Base-by-base conservation (phyloP, 2,888 invertebrate genomes). In the Pristionchus maxplancki region DNA sequence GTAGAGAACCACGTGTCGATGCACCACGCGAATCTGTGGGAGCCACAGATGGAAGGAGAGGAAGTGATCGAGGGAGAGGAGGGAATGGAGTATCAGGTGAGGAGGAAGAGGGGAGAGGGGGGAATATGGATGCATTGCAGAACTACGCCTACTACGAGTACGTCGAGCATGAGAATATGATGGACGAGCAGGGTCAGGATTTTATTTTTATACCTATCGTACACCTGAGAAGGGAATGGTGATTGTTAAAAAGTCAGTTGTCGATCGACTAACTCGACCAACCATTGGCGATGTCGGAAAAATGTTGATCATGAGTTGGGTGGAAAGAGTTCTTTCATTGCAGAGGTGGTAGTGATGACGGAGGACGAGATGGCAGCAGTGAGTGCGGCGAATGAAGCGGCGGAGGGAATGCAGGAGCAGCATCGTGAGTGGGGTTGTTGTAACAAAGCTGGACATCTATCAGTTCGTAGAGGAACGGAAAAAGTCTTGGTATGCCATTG, bases 81-180 rank as follows among this genome's bases (percentile, higher is more conserved):
- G 0, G 84, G 62, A 34, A 62, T 8, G 34, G 62, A 84, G 24
- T 37, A 62, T 62, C 40, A 58, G 37, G 82, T 50, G 31, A 53
- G 82, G 31, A 53, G 82, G 17, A 34, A 9, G 40, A 78, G 40
- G 24, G 24, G 40, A 44, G 31, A 74, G 0, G 20, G 15, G 6
- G 34, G 37, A 67, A 71, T 71, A 3, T 1, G 1, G 9, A n/a
- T 28, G 62, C 9, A 62, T 58, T 84, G 24, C 24, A 84, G 84
- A 44, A 84, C 62, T 58, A 84, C n/a, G 62, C 58, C 4, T 62
- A 62, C 84, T 84, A 62, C n/a, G 58, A 84, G 84, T 62, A 84
- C 40, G 31, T 81, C 4, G 84, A 84, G 4, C 84, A 84, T 62
- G 84, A 62, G 28, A 28, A 11, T 0, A 11, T 62, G 50, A 82